Evolutionary conservation across 2,888 invertebrate species (phyloP).

Genomic region (Pelosia muscerda): DNA sequence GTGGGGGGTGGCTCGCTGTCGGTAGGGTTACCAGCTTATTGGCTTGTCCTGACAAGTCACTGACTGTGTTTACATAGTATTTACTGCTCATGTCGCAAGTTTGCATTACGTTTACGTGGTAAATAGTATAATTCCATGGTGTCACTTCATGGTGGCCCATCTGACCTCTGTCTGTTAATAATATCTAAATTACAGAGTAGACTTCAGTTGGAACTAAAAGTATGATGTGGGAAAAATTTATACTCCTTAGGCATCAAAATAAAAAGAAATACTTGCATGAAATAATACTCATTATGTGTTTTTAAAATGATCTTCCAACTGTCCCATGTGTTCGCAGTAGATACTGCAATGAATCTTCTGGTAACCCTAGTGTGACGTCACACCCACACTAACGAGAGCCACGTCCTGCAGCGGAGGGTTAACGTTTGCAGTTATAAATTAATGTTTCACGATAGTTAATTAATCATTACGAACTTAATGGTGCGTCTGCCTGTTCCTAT

Average conservation of each 20-base stretch:
- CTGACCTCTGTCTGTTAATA: too few relatives aligned
- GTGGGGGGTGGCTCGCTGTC: not conserved
- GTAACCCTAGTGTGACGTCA: not conserved
- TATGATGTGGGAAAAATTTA: not conserved
- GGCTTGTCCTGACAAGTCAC: not conserved
- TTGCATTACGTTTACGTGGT: not conserved
- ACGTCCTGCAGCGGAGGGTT: constrained; percentile 12
- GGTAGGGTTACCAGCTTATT: constrained; percentile 1
- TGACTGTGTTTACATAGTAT: not conserved
- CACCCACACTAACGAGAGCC: constrained; percentile 12
- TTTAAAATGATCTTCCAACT: too few relatives aligned
- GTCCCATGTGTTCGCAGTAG: not conserved
- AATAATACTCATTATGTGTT: too few relatives aligned
- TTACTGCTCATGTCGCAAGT: not conserved
- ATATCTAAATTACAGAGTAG: too few relatives aligned
- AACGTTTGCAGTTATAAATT: constrained; percentile 35
- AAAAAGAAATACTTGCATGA: too few relatives aligned
- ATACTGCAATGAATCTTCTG: not conserved
- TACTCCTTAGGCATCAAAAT: not conserved
- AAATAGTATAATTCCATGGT: too few relatives aligned
- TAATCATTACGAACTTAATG: constrained; percentile 46
- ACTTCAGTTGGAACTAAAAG: too few relatives aligned
- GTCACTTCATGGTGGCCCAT: too few relatives aligned
- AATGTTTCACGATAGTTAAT: constrained; percentile 42
- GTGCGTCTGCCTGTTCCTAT: constrained; percentile 29